Conservation (phyloP, 2,888 invertebrate species). For the Apotomis betuletana region DNA sequence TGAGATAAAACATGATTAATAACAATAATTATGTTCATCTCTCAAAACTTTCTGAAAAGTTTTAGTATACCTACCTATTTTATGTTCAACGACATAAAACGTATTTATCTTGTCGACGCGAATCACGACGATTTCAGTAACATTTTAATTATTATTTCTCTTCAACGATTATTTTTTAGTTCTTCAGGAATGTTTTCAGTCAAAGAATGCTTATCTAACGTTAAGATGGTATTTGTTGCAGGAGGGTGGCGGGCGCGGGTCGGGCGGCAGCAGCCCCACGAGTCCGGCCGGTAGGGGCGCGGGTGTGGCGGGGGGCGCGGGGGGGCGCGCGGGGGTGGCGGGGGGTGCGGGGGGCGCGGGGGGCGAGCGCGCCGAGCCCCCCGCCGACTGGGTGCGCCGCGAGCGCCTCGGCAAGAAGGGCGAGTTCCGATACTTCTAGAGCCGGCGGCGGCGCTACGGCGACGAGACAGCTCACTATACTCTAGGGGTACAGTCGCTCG, state of each 20-base stretch:
- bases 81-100: no score
- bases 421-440: conserved; percentile 96
- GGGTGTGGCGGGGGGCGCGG: conserved; percentile 73
- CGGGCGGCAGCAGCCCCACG: conserved; percentile 68
- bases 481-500: no score
- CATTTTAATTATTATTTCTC: no score
- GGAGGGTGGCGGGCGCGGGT: conserved; percentile 77
- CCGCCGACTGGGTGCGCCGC: conserved; percentile 93
- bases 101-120: no score
- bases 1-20: no score
- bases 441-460: conserved; percentile 38
- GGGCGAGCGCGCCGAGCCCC: conserved; percentile 71
- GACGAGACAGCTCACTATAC: background rate
- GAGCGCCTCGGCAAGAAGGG: conserved; percentile 96
- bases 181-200: no score
- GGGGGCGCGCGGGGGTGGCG: conserved; percentile 61
- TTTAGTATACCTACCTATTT: no score
- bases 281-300: conserved; percentile 59
- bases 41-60: no score
- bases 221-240: conserved; percentile 49
- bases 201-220: no score
- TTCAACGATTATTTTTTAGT: no score
- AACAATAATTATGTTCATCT: no score
- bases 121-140: no score
- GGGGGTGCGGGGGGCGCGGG: conserved; percentile 64